phyloP scores from a whole-genome alignment of 2,797 vertebrate genomes.

The Manis crassicaudata region DNA sequence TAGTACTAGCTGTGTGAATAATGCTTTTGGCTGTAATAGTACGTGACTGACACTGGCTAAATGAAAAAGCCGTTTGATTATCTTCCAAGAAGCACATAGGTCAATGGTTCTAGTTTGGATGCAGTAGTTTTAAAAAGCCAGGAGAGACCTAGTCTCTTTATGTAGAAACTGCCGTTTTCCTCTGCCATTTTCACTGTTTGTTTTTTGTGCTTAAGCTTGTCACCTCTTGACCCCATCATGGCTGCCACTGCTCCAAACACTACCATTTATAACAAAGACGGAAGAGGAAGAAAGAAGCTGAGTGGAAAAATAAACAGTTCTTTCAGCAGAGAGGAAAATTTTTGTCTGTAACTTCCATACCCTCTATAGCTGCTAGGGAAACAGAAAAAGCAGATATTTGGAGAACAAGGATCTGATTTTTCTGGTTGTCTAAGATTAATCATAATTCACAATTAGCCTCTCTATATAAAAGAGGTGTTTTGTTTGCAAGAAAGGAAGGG shows the following conservation, averaged over 20 bases:
- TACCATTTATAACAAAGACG: neutral
- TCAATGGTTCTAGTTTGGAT: neutral
- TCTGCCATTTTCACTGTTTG: neutral
- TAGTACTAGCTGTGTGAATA: neutral
- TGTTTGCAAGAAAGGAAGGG: neutral
- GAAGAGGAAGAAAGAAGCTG: neutral
- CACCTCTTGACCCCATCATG: neutral
- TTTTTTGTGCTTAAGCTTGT: neutral
- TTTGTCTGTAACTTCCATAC: neutral
- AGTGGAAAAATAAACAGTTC: neutral
- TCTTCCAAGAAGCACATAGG: neutral
- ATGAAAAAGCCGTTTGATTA: neutral
- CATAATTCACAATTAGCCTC: neutral
- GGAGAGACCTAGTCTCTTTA: neutral
- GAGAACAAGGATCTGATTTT: constrained; percentile 35
- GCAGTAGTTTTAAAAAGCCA: neutral
- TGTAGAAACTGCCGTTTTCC: neutral
- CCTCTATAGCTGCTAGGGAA: neutral
- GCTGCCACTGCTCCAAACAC: neutral
- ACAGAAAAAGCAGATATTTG: neutral
- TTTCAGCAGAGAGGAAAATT: neutral
- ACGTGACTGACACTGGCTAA: neutral
- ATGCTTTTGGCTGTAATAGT: neutral
- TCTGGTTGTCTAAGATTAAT: neutral
- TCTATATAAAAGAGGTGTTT: neutral